These are phyloP conservation scores for Sander lucioperca DNA, from an alignment of 2,113 vertebrate species.

Conservation along the genomic window DNA sequence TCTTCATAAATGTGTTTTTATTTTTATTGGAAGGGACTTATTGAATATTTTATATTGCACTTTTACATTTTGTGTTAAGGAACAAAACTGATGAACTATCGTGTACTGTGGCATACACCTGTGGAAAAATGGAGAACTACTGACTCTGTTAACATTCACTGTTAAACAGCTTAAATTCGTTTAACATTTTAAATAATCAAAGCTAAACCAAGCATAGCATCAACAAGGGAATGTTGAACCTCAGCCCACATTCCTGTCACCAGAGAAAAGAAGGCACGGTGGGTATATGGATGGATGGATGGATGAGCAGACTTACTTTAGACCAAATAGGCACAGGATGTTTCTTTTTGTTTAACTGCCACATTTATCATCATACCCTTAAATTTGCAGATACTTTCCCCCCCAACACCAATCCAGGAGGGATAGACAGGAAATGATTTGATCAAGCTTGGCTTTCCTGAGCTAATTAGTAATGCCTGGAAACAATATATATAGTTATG, in stretches of 20 bases:
- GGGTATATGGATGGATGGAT: constrained; percentile 7
- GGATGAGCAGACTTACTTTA: constrained; percentile 13
- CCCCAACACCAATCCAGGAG: constrained; percentile 18
- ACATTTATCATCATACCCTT: constrained; percentile 2
- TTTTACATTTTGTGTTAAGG: not conserved
- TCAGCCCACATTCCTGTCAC: not conserved
- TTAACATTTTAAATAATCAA: constrained; percentile 6
- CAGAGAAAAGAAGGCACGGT: not conserved
- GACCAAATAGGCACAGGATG: not conserved
- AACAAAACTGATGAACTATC: not conserved
- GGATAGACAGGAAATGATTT: constrained; percentile 51
- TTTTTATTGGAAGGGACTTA: constrained; percentile 5
- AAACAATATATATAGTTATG: constrained; percentile 56
- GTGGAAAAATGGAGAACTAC: not conserved
- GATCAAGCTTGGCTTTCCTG: constrained; percentile 70
- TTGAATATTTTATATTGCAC: not conserved
- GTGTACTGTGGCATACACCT: not conserved
- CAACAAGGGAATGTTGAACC: not conserved
- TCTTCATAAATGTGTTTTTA: not conserved
- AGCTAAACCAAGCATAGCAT: not conserved
- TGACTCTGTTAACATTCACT: not conserved
- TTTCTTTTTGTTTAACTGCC: constrained; percentile 3
- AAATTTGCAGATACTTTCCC: not conserved
- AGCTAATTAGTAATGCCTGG: constrained; percentile 66
- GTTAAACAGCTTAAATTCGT: constrained; percentile 1